Evolutionary conservation across 2,888 invertebrate species (phyloP).

Genomic region (Creontiades dilutus): DNA sequence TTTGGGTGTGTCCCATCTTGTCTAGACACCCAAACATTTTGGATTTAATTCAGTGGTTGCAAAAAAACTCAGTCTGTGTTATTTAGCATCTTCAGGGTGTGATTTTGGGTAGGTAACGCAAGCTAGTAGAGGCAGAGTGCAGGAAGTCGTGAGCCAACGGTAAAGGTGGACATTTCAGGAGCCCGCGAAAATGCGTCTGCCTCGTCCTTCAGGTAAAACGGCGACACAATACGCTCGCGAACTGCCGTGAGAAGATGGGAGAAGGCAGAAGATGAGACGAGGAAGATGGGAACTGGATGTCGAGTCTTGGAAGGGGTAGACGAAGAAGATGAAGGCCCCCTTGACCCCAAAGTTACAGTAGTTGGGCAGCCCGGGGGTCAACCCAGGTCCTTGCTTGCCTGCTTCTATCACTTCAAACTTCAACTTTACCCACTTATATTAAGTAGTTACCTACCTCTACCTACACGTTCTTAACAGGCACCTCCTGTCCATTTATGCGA

Average conservation of each 20-base stretch:
- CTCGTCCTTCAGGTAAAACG: background rate
- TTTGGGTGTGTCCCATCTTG: no score
- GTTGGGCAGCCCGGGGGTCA: constrained; percentile 47
- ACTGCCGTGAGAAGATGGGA: constrained; percentile 34
- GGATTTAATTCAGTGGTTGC: no score
- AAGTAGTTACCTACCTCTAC: no score
- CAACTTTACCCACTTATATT: constrained; percentile 28
- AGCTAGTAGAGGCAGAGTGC: background rate
- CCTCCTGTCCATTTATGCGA: background rate
- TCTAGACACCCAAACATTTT: no score
- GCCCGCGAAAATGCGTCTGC: background rate
- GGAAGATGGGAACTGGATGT: constrained; percentile 49
- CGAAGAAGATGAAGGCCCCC: constrained; percentile 38
- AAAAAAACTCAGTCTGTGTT: no score
- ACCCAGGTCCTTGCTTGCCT: constrained; percentile 8
- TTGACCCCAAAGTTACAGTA: constrained; percentile 63
- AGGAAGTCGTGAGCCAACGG: background rate
- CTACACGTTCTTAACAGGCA: no score
- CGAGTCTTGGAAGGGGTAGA: background rate
- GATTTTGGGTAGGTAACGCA: no score
- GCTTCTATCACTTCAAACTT: background rate
- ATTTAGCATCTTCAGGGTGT: no score
- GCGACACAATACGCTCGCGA: constrained; percentile 1
- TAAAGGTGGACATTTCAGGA: background rate
- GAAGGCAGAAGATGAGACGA: background rate